Evolutionary conservation across 1,140 invertebrate species (phyloP).

Genomic region (Eubasilissa regina): DNA sequence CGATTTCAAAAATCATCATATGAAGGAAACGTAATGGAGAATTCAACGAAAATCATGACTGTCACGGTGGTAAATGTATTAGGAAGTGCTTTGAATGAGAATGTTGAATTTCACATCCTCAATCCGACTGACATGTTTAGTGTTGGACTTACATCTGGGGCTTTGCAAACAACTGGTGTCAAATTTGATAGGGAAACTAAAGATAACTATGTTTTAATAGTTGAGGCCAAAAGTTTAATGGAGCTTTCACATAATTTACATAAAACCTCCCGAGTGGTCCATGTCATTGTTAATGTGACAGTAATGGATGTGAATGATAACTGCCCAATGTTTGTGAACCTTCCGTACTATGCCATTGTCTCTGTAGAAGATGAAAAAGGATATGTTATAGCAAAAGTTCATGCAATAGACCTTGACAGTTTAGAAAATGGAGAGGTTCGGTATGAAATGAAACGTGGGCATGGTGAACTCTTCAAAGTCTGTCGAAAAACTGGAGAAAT

Average conservation of each 20-base stretch:
- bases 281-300: conserved; percentile 84
- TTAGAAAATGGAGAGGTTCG: conserved; percentile 85
- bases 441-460: conserved; percentile 86
- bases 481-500: conserved; percentile 88
- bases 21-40: conserved; percentile 83
- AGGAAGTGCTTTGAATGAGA: conserved; percentile 86
- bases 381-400: conserved; percentile 86
- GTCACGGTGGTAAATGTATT: conserved; percentile 87
- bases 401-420: conserved; percentile 86
- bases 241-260: conserved; percentile 20
- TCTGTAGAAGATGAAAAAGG: conserved; percentile 84
- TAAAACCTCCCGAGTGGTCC: conserved; percentile 78
- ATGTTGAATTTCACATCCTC: conserved; percentile 85
- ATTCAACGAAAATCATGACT: conserved; percentile 82
- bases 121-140: conserved; percentile 90
- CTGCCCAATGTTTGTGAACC: conserved; percentile 87
- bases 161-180: conserved; percentile 83
- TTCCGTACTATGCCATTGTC: conserved; percentile 88
- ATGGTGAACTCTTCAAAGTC: conserved; percentile 88
- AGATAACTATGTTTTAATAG: conserved; percentile 84
- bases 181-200: conserved; percentile 86
- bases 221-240: conserved; percentile 75
- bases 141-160: conserved; percentile 88
- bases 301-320: conserved; percentile 89
- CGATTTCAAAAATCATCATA: conserved; percentile 84